Percentiles rank a stretch among this genome's conserved stretches.
These are phyloP conservation scores for Choreutis nemorana DNA, from an alignment of 2,888 invertebrate genomes.

Conservation along the genomic window DNA sequence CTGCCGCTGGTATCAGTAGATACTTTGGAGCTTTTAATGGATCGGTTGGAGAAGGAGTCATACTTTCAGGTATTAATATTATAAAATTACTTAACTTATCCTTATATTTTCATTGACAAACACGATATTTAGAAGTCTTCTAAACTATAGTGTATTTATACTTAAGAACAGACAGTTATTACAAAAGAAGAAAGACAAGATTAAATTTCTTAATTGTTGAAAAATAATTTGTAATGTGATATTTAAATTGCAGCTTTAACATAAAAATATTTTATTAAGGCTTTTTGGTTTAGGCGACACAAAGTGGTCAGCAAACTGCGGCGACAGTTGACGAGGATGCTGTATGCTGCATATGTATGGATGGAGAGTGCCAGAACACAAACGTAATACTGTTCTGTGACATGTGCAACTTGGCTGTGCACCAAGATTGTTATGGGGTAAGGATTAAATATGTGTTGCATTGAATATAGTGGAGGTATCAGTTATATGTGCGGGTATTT, in stretches of 20 bases:
- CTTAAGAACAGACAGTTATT: too few relatives aligned
- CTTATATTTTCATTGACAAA: too few relatives aligned
- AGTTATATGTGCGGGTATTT: too few relatives aligned
- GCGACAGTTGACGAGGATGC: constrained; percentile 96
- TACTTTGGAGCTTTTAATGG: constrained; percentile 95
- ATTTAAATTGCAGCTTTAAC: too few relatives aligned
- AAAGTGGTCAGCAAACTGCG: constrained; percentile 72
- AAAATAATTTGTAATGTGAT: too few relatives aligned
- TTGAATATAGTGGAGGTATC: too few relatives aligned
- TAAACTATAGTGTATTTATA: too few relatives aligned
- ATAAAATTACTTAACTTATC: neutral
- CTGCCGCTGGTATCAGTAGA: constrained; percentile 84
- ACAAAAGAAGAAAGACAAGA: too few relatives aligned
- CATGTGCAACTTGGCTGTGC: constrained; percentile 99
- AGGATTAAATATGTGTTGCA: constrained; percentile 11
- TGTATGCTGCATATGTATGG: constrained; percentile 98
- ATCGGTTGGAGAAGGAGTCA: constrained; percentile 96
- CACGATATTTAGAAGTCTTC: too few relatives aligned
- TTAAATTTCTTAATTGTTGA: too few relatives aligned
- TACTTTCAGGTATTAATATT: constrained; percentile 93
- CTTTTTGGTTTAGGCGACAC: constrained; percentile 62
- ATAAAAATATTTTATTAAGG: too few relatives aligned
- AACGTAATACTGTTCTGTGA: constrained; percentile 99
- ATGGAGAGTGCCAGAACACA: constrained; percentile 98
- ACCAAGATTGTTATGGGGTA: constrained; percentile 98